Evolutionary conservation across 2,888 invertebrate genomes (phyloP).

Genomic region (Myathropa florea): DNA sequence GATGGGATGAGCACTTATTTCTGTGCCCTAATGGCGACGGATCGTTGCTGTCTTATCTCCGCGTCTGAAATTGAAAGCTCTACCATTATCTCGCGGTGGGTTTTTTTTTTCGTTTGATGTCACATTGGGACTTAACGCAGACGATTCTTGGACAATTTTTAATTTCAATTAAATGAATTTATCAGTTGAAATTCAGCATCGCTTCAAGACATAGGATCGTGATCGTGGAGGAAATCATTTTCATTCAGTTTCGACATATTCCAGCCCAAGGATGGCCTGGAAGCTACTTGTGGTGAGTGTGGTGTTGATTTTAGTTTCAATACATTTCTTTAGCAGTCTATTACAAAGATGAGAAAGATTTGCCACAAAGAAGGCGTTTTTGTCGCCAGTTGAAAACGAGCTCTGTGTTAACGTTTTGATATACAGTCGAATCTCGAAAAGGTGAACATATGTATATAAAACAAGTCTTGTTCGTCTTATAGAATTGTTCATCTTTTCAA

Average conservation of each 20-base stretch:
- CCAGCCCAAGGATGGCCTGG: constrained; percentile 7
- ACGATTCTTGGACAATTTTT: not conserved
- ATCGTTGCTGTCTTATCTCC: not conserved
- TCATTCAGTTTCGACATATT: not conserved
- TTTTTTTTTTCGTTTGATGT: not conserved
- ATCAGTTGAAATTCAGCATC: constrained; percentile 7
- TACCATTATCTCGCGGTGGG: not conserved
- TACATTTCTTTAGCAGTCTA: too few relatives aligned
- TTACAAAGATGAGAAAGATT: too few relatives aligned
- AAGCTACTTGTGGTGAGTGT: constrained; percentile 27
- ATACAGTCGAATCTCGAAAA: too few relatives aligned
- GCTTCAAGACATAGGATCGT: not conserved
- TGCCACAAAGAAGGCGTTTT: too few relatives aligned
- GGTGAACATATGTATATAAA: too few relatives aligned
- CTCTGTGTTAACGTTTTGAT: too few relatives aligned
- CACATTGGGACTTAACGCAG: not conserved
- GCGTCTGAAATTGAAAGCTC: constrained; percentile 18
- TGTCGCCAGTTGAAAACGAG: too few relatives aligned
- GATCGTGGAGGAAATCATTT: not conserved
- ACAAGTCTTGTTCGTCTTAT: too few relatives aligned
- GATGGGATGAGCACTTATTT: constrained; percentile 34
- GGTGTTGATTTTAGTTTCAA: not conserved
- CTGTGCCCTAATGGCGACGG: constrained; percentile 15
- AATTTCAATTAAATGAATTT: not conserved
- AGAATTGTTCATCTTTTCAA: too few relatives aligned